Evolutionary conservation across 2,113 vertebrate species (phyloP).

Genomic region (Epinephelus moara): DNA sequence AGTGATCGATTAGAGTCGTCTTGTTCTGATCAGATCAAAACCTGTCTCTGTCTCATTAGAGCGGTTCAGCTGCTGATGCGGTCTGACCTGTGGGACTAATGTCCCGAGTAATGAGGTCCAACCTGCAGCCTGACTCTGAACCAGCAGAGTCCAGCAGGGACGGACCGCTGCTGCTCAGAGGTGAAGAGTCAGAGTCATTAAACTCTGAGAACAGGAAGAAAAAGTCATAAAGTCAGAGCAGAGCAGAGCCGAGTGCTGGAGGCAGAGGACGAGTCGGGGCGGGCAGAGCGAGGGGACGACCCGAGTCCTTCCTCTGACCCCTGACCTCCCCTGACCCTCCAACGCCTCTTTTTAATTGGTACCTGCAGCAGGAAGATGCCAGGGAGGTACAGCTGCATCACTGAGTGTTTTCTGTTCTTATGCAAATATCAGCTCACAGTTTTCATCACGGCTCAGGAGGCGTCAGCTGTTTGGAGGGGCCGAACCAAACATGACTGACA

Average conservation of each 20-base stretch:
- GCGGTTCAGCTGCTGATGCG: no score
- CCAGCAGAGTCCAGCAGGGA: no score
- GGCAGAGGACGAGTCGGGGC: slow-evolving; percentile 21
- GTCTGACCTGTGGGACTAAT: not conserved
- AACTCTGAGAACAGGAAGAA: slow-evolving; percentile 23
- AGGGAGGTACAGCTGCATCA: no score
- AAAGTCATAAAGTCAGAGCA: slow-evolving; percentile 34
- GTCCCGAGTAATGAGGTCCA: not conserved
- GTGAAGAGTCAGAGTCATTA: slow-evolving; percentile 37
- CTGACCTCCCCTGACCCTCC: not conserved
- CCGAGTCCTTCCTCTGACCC: slow-evolving; percentile 1
- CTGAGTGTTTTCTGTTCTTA: not conserved
- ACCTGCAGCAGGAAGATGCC: not conserved
- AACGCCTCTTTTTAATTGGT: slow-evolving; percentile 6
- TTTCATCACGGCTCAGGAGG: not conserved
- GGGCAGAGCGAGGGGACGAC: not conserved
- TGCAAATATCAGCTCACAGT: not conserved
- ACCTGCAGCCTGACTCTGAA: no score
- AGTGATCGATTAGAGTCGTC: no score
- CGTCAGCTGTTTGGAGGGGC: not conserved
- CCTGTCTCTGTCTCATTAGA: no score
- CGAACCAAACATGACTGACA: not conserved
- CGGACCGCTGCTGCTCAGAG: not conserved
- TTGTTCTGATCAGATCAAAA: no score
- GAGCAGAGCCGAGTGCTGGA: not conserved